Evolutionary conservation across 2,113 vertebrate genomes (phyloP), one percentile per base, ranked within the genome.

Genomic region (Semicossyphus pulcher): DNA sequence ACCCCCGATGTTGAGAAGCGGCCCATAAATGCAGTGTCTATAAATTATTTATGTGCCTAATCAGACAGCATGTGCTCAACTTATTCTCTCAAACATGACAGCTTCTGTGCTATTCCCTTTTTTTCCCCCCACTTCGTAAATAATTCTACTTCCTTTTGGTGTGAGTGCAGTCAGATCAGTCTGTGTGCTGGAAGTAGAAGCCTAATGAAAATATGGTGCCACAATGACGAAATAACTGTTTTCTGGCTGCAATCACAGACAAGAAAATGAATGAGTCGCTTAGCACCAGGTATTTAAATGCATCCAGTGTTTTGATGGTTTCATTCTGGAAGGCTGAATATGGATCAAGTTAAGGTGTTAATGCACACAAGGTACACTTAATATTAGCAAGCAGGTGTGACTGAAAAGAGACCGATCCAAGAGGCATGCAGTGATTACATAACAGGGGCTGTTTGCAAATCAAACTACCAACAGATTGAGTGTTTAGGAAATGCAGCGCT

Each of bases 31-130:
- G 74, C 88, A 86, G 86, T 14, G 18, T 71, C 86, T 76, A 87
- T 88, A 85, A 90, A 93, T 92, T 86, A 92, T 93, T 90, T 89
- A 87, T 88, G 83, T 73, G 87, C 80, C 76, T 86, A 91, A 91
- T 89, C 86, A 88, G 81, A 88, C 45, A 47, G 64, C 73, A 76
- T 76, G 52, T 59, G 81, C 71, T 71, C 44, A 72, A 79, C 71
- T 77, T 86, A 73, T 78, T 80, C 77, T 81, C 69, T 85, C 49
- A 75, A 86, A 89, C 76, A 83, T 87, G 91, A 88, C 76, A 82
- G 78, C 48, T 77, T 85, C 81, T 79, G 72, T 72, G 72, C 71
- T 69, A 48, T 78, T 83, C 75, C 48, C 45, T 52, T 56, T 66
- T 48, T 52, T 56, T 66, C 44, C 39, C 37, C 36, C 18, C 34